Evolutionary conservation across 2,888 invertebrate genomes (phyloP), one percentile per base, ranked within the genome.

Genomic region (Ormyrus thymus): DNA sequence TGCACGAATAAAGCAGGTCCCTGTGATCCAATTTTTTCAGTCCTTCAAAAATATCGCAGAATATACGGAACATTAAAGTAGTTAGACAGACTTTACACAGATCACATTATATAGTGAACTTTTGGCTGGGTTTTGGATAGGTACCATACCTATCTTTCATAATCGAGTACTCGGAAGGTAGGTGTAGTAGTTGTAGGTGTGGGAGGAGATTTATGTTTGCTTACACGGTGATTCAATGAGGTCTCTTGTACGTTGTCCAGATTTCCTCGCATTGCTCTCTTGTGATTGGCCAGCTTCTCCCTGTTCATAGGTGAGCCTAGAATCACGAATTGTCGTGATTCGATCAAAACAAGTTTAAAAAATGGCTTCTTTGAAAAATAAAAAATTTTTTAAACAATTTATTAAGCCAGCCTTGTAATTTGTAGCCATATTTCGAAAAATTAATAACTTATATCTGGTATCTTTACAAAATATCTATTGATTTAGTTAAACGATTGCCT

Each of bases 271-370:
- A 94, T 93, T 90, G 93, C 92, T 92, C 93, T 91, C 87, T 91
- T 91, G 91, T 94, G 94, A 91, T 95, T 95, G 90, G 94, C 95
- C 91, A 95, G 92, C 92, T 95, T 95, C 92, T 94, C 94, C 91
- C 93, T 94, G 92, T 95, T 95, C 91, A 95, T 94, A 84, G 95
- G 95, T 83, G 95, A 94, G 90, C 95, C 95, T 95, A 87, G 83
- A 90, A 90, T 83, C 85, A 88, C 85, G 85, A 86, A 77, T 50
- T 62, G 11, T 72, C 73, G 75, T 81, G 76, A 78, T 78, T 78
- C 76, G 65, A 75, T 78, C 58, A 76, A 66, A 77, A 80, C 66
- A 9, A 10, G 48, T 73, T 66, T 45, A 71, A 69, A 71, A 79
- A 43, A 51, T 66, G n/a, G 11, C 51, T 43, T 65, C 9, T 64